Percentiles rank a stretch among this genome's conserved stretches.
phyloP scores from a whole-genome alignment of 2,113 vertebrate genomes.

The Cynopterus brachyotis region DNA sequence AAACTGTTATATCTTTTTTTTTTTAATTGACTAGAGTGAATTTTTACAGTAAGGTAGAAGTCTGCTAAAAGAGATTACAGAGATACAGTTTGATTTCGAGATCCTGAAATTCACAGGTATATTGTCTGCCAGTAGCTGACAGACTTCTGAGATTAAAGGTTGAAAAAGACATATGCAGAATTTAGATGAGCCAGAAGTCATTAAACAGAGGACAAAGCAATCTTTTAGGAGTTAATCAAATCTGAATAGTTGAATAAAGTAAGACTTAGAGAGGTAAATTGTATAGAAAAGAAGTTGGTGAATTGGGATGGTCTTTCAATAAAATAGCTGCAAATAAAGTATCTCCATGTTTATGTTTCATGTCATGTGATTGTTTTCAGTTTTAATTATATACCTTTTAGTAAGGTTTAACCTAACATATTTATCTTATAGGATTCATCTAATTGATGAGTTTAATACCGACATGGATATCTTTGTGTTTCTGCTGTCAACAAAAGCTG shows the following conservation, averaged over 20 bases:
- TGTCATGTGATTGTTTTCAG: not conserved
- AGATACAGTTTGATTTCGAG: not conserved
- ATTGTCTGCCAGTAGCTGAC: not conserved
- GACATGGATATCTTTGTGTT: conserved; percentile 96
- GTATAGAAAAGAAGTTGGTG: not conserved
- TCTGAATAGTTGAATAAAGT: not conserved
- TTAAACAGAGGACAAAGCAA: not conserved
- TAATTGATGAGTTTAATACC: conserved; percentile 96
- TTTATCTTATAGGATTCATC: conserved; percentile 89
- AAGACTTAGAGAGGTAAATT: not conserved
- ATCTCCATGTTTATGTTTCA: not conserved
- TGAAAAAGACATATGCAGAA: not conserved
- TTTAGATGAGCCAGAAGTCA: not conserved
- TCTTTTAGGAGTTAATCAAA: not conserved
- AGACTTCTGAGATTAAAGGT: not conserved
- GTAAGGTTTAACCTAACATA: not conserved
- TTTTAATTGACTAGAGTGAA: not conserved
- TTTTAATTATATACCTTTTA: not conserved
- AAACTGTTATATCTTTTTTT: not conserved
- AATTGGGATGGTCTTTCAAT: not conserved
- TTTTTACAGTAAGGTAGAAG: not conserved
- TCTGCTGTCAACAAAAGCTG: conserved; percentile 97
- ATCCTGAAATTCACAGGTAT: not conserved
- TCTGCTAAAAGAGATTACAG: not conserved
- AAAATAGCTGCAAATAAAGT: not conserved